phyloP scores from a whole-genome alignment of 1,140 invertebrate species.

The Odontomachus brunneus region DNA sequence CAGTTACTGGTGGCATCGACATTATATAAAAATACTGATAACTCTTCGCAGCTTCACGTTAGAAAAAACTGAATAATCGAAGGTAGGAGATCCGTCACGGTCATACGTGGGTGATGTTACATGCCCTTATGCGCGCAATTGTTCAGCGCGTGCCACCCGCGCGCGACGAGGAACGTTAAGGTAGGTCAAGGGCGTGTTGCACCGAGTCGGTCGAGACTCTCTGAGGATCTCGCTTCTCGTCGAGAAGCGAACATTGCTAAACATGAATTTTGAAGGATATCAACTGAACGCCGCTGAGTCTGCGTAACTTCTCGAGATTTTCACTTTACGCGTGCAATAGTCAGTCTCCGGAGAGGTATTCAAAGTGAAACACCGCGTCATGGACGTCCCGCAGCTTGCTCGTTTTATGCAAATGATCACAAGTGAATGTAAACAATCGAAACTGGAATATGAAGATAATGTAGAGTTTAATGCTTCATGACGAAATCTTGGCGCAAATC shows the following conservation, averaged over 20 bases:
- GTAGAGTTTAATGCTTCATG: too few species aligned
- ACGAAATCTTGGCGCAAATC: too few species aligned
- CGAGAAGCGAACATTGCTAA: not conserved
- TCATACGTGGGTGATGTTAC: conserved; percentile 65
- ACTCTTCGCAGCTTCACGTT: not conserved
- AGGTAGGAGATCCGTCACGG: conserved; percentile 58
- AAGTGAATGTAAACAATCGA: too few species aligned
- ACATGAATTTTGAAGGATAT: not conserved
- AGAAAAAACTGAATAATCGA: conserved; percentile 11
- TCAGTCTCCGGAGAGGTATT: too few species aligned
- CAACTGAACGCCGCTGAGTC: too few species aligned
- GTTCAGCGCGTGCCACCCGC: conserved; percentile 56
- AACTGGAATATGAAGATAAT: too few species aligned
- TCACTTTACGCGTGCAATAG: too few species aligned
- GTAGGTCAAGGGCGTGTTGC: conserved; percentile 69
- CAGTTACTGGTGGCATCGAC: too few species aligned
- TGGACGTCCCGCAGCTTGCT: too few species aligned
- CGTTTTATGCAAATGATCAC: too few species aligned
- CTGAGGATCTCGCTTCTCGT: conserved; percentile 8
- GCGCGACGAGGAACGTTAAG: conserved; percentile 68
- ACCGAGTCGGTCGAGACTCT: conserved; percentile 31
- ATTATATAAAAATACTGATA: not conserved
- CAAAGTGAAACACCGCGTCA: too few species aligned
- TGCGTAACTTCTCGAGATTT: too few species aligned
- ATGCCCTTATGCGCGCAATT: conserved; percentile 68